Evolutionary conservation across 1,140 invertebrate species (phyloP), one percentile per base, ranked within the genome.

Genomic region (Sitophilus oryzae): DNA sequence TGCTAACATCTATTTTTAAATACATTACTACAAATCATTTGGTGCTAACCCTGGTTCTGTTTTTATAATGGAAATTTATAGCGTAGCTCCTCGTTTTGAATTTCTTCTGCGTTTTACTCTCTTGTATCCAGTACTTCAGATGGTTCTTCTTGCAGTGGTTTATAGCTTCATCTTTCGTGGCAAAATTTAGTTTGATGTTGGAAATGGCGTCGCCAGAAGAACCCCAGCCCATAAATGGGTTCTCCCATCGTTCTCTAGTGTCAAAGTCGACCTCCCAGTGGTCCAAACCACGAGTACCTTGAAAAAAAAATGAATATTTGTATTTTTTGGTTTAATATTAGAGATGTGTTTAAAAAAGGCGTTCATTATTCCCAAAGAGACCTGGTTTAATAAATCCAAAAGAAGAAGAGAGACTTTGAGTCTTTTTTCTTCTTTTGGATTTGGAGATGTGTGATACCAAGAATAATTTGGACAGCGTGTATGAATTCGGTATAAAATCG

Each of bases 191-290:
- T 42, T 45, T 30, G 15, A 57, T 2, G 15, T 51, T 61, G 2
- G 59, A 61, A 2, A 57, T 10, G 2, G 59, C 19, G 35, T 61
- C 82, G 79, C 75, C 92, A 88, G 81, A 84, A 1, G 94, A 97
- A 5, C 83, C 75, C 95, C 96, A 99, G 30, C 96, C 96, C 88
- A 99, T 98, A 0, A 96, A 77, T 1, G 91, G 92, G 75, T 99
- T 98, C 73, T 98, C 95, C 96, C 96, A 99, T 63, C 96, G 81
- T 72, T 97, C 88, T 59, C 89, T 80, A 14, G 84, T 93, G 62
- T 99, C 95, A 76, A 98, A 98, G 61, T 96, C 89, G 71, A 99
- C 89, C 68, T 86, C 82, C 96, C 96, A 99, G 53, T 78, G 77
- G 18, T 85, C 71, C 11, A 85, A 83, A 64, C 95, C 94, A 65